Base-by-base conservation (phyloP, 2,113 vertebrate species). In the Phainopepla nitens region DNA sequence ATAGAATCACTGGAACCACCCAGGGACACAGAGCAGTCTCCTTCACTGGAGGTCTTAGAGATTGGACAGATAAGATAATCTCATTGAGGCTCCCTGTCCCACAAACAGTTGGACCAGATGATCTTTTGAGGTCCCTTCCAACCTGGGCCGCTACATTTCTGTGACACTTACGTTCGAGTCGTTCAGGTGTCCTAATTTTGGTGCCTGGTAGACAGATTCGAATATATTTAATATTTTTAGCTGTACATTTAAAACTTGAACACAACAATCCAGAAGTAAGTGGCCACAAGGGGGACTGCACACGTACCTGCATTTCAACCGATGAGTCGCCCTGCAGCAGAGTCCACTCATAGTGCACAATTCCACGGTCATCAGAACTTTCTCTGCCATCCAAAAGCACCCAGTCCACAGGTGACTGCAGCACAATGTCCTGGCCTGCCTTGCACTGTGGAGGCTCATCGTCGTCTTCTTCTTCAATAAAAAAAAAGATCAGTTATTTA, bases 331-430 rank as follows among this genome's bases (percentile, higher is more conserved):
- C 99, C 85, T 98, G 98, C 70, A 99, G 90, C 45, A 99, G 96
- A 0, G 96, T 94, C 99, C 99, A 99, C 29, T 99, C 98, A 6
- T 99, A 99, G 87, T 88, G 98, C 92, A 91, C 60, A 44, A 99
- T 99, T 29, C 97, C 97, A 0, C 94, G 98, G 97, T 99, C 99
- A 83, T 99, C 99, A 17, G 98, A 98, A 57, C 99, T 99, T 94
- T 99, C 98, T 19, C 99, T 98, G 41, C 99, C 99, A 8, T 99
- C 99, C 94, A 99, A 96, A 49, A 99, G 96, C 24, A 99, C 98
- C 98, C 98, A 99, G 76, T 99, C 98, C 1, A 99, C 98, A 57
- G 99, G 99, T 25, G 99, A 98, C 96, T 98, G 99, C 94, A 99
- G 98, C 92, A 99, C 97, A 87, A 99, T 91, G 47, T 99, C 99